Evolutionary conservation across 2,888 invertebrate genomes (phyloP).

Genomic region (Sicus ferrugineus): DNA sequence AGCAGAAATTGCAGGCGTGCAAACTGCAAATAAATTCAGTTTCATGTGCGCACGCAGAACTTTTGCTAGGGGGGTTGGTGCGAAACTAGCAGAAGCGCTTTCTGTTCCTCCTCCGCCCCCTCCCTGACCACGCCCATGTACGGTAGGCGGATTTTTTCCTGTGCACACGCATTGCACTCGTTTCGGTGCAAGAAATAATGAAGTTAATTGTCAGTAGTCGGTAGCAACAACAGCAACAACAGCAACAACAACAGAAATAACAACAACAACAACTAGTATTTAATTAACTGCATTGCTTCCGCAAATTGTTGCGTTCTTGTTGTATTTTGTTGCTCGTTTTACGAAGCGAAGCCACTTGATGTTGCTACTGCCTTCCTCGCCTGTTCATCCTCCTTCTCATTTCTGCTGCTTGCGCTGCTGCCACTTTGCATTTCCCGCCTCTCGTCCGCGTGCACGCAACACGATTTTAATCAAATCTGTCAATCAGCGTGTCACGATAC

Average conservation of each 20-base stretch:
- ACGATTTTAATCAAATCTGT: slow-evolving; percentile 29
- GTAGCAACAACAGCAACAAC: slow-evolving; percentile 23
- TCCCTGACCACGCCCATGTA: background rate
- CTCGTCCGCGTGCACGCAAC: slow-evolving; percentile 3
- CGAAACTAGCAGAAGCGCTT: no score
- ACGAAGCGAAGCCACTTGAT: background rate
- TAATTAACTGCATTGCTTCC: slow-evolving; percentile 26
- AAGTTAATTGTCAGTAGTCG: slow-evolving; percentile 23
- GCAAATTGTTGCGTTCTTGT: background rate
- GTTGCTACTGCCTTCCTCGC: background rate
- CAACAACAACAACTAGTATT: slow-evolving; percentile 9
- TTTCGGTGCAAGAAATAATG: slow-evolving; percentile 16
- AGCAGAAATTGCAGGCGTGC: no score
- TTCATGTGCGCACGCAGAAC: no score
- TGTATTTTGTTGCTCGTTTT: background rate
- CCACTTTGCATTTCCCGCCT: background rate
- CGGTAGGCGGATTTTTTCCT: no score
- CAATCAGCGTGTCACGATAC: background rate
- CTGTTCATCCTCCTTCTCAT: background rate
- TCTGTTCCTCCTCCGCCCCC: background rate
- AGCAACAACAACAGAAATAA: slow-evolving; percentile 17
- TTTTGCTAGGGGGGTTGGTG: no score
- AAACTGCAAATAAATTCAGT: no score
- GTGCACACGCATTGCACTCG: background rate
- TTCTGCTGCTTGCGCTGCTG: background rate